Evolutionary conservation across 2,888 invertebrate species (phyloP).

Genomic region (Spodoptera littoralis): DNA sequence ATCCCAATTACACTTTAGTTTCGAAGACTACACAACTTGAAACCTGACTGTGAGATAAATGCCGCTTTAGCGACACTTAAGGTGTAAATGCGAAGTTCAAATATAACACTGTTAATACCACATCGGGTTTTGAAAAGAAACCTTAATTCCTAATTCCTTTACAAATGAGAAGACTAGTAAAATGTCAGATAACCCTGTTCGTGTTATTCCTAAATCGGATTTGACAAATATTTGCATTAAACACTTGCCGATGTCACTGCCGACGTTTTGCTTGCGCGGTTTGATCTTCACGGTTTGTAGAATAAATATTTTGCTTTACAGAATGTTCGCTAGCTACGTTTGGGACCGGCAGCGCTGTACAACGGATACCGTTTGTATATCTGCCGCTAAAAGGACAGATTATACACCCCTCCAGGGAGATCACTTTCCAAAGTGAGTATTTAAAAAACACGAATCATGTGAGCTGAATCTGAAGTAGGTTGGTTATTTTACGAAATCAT

Average conservation of each 20-base stretch:
- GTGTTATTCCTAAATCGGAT: slow-evolving; percentile 18
- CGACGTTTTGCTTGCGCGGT: slow-evolving; percentile 19
- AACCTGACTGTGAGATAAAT: slow-evolving; percentile 25
- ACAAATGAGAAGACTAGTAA: slow-evolving; percentile 61
- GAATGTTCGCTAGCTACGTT: slow-evolving; percentile 95
- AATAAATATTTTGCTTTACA: slow-evolving; percentile 76
- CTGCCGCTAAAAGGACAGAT: slow-evolving; percentile 95
- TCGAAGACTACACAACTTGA: slow-evolving; percentile 25
- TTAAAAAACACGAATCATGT: neutral
- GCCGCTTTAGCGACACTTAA: slow-evolving; percentile 19
- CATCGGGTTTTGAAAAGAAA: slow-evolving; percentile 55
- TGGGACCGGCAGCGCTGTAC: slow-evolving; percentile 90
- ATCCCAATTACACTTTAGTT: slow-evolving; percentile 20
- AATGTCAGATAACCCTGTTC: slow-evolving; percentile 22
- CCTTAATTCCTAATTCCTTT: slow-evolving; percentile 71
- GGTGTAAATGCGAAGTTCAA: slow-evolving; percentile 12
- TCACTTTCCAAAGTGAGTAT: slow-evolving; percentile 92
- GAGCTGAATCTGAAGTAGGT: neutral
- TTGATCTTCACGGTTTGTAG: slow-evolving; percentile 25
- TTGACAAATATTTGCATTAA: slow-evolving; percentile 35
- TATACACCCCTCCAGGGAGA: slow-evolving; percentile 95
- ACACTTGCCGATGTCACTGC: slow-evolving; percentile 4
- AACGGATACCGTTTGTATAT: slow-evolving; percentile 95
- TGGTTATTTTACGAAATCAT: neutral
- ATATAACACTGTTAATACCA: slow-evolving; percentile 46